Evolutionary conservation across 2,113 vertebrate species (phyloP).

Genomic region (Xiphophorus couchianus): DNA sequence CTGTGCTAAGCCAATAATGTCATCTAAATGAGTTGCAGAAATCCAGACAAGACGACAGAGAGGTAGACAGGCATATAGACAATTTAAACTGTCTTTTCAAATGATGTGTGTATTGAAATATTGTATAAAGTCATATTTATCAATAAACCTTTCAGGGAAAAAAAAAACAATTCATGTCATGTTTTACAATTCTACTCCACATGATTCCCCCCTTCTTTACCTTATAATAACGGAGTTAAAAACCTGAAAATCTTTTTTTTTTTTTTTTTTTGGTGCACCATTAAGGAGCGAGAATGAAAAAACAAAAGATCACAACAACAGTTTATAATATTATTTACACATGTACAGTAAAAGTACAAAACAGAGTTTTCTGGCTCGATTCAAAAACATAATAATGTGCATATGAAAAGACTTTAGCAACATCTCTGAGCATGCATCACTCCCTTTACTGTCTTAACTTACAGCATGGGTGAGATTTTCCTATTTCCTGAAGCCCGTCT

Average conservation of each 20-base stretch:
- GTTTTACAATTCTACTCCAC: slow-evolving; percentile 16
- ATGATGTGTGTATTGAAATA: slow-evolving; percentile 74
- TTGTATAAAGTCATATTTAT: slow-evolving; percentile 82
- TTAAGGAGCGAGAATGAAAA: slow-evolving; percentile 43
- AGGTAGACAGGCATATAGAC: slow-evolving; percentile 50
- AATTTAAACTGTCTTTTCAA: slow-evolving; percentile 59
- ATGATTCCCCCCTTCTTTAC: not conserved
- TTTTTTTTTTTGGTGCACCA: slow-evolving; percentile 17
- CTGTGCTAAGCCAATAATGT: slow-evolving; percentile 58
- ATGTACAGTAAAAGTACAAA: slow-evolving; percentile 74
- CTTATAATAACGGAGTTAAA: slow-evolving; percentile 31
- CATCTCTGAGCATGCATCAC: slow-evolving; percentile 71
- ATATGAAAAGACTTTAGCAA: slow-evolving; percentile 59
- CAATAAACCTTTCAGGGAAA: slow-evolving; percentile 82
- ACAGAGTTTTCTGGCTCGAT: slow-evolving; percentile 36
- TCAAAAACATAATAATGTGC: slow-evolving; percentile 54
- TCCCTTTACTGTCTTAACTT: slow-evolving; percentile 53
- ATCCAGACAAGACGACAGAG: slow-evolving; percentile 43
- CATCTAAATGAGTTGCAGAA: slow-evolving; percentile 27
- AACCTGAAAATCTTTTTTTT: slow-evolving; percentile 11
- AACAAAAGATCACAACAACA: slow-evolving; percentile 55
- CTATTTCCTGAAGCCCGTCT: slow-evolving; percentile 24
- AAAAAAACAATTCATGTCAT: slow-evolving; percentile 24
- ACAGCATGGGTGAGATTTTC: slow-evolving; percentile 39
- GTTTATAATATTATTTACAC: slow-evolving; percentile 74